Evolutionary conservation across 2,797 vertebrate species (phyloP).

Genomic region (Acipenser transmontanus): DNA sequence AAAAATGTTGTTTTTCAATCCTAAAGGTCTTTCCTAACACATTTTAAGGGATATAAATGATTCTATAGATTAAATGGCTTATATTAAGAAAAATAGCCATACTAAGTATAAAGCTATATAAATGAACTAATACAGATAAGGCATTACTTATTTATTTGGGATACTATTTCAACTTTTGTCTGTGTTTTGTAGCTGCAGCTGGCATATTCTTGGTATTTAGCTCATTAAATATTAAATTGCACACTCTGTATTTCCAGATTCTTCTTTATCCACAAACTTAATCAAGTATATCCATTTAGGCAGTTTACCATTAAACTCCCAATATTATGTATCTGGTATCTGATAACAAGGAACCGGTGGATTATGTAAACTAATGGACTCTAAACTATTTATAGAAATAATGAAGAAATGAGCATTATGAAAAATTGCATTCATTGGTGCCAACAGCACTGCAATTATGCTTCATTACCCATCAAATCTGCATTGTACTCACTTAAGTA

Average conservation of each 20-base stretch:
- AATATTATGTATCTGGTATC: conserved; percentile 23
- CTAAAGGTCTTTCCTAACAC: too few relatives aligned
- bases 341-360: conserved; percentile 11
- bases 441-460: background rate
- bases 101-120: too few relatives aligned
- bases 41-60: too few relatives aligned
- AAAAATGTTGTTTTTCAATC: too few relatives aligned
- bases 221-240: conserved; percentile 34
- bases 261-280: conserved; percentile 25
- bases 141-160: conserved; percentile 35
- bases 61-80: too few relatives aligned
- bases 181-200: conserved; percentile 11
- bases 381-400: background rate
- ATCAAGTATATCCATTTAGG: conserved; percentile 18
- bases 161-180: conserved; percentile 32
- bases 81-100: too few relatives aligned
- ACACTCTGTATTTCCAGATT: conserved; percentile 24
- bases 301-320: conserved; percentile 7
- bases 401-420: background rate
- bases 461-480: conserved; percentile 9
- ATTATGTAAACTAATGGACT: conserved; percentile 21
- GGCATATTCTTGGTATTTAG: conserved; percentile 14
- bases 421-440: background rate
- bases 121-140: too few relatives aligned
- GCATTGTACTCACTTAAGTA: background rate